Percentiles rank a stretch among this genome's conserved stretches.
Conservation (phyloP, 2,113 vertebrate species). For the Elaphurus davidianus region DNA sequence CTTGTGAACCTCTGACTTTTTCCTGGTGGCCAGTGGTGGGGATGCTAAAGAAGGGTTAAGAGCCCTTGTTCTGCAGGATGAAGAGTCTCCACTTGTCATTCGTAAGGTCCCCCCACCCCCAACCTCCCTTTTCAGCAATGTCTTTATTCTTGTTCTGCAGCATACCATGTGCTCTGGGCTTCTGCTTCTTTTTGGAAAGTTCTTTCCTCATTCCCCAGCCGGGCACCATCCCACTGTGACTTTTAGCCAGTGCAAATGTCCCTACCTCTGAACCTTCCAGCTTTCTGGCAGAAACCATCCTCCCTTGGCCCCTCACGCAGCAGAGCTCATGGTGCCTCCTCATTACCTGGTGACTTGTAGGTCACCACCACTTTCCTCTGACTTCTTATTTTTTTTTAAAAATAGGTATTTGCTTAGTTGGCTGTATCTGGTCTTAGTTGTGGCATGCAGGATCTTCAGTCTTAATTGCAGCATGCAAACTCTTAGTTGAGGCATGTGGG, state of each 20-base stretch:
- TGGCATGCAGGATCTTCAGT: not conserved
- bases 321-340: accelerated
- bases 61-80: not conserved
- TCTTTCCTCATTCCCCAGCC: not conserved
- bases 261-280: not conserved
- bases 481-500: not conserved
- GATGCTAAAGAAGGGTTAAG: not conserved
- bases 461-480: not conserved
- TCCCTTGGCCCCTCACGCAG: not conserved
- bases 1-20: not conserved
- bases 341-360: not conserved
- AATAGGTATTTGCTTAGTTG: not conserved
- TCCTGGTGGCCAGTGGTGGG: not conserved
- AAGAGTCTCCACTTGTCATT: not conserved
- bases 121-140: not conserved
- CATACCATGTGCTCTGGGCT: not conserved
- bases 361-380: not conserved
- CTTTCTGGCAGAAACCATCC: not conserved
- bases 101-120: no score
- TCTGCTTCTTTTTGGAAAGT: not conserved
- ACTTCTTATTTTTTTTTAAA: not conserved
- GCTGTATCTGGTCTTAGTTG: not conserved
- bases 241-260: not conserved
- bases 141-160: not conserved
- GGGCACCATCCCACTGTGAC: not conserved